phyloP scores from a whole-genome alignment of 2,797 vertebrate species.

The Heliangelus exortis region DNA sequence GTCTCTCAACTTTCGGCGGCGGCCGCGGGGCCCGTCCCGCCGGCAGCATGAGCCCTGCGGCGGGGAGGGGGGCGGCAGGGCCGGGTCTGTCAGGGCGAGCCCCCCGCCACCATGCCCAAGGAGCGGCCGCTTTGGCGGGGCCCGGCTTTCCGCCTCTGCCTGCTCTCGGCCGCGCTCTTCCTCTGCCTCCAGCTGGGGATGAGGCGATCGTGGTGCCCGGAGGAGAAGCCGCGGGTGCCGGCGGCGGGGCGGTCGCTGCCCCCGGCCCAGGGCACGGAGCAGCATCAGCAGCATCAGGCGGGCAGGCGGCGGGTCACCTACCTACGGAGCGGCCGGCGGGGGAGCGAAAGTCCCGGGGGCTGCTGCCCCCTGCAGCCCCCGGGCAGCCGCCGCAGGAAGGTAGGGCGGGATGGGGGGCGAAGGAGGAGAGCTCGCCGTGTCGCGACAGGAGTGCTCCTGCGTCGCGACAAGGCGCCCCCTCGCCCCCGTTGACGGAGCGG shows the following conservation, averaged over 20 bases:
- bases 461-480: not conserved
- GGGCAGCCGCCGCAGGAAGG: slow-evolving; percentile 24
- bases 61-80: not conserved
- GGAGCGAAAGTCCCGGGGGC: not conserved
- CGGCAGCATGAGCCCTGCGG: not conserved
- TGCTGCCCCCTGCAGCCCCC: slow-evolving; percentile 60
- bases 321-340: slow-evolving; percentile 73
- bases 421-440: not conserved
- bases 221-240: not conserved
- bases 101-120: slow-evolving; percentile 25
- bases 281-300: not conserved
- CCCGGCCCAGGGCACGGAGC: not conserved
- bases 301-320: slow-evolving; percentile 80
- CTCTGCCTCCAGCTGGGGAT: slow-evolving; percentile 82
- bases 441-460: not conserved
- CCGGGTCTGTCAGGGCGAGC: not conserved
- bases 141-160: slow-evolving; percentile 75
- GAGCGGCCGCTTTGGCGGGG: slow-evolving; percentile 67
- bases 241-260: not conserved
- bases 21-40: not conserved
- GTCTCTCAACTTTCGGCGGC: not conserved
- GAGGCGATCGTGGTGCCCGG: not conserved
- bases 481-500: not conserved
- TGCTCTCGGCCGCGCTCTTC: slow-evolving; percentile 80
- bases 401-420: not conserved